Evolutionary conservation across 2,888 invertebrate species (phyloP), one percentile per base, ranked within the genome.

Genomic region (Drosophila lacicola): DNA sequence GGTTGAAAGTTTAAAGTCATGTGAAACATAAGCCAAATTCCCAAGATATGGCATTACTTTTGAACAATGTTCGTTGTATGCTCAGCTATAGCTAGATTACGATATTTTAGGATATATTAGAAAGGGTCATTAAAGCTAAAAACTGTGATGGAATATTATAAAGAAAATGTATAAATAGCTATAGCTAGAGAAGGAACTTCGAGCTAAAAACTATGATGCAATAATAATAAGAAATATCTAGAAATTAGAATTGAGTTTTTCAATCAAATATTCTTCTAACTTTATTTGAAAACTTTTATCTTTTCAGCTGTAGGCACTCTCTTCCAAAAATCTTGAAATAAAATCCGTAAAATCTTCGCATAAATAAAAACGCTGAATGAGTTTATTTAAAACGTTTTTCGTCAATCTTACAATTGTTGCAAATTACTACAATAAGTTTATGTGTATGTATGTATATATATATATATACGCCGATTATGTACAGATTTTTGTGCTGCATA

Each of bases 401-500:
- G 78, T 90, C 90, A 90, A 89, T 89, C 80, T 89, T 87, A 83
- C 80, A 87, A 90, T 89, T 89, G 89, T 90, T 90, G 90, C 90
- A 88, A 80, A 80, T 78, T 74, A 75, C 80, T 86, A 77, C 47
- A 45, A 41, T 75, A 78, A 55, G 63, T 75, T 51, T 55, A 46
- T 39, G 36, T 69, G 56, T 62, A 73, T 64, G 44, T 57, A 60
- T 67, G 34, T 57, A 73, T 71, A 68, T 57, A 29, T 55, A 47
- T 61, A 33, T 65, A 77, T 74, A 74, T 74, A 78, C 70, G 70
- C 36, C 11, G 65, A 47, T 37, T 66, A 70, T 77, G 47, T 74
- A 75, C 64, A 74, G 34, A 57, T 37, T 44, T 42, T 13, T 46
- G 57, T 55, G 55, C 13, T 34, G 47, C 45, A 54, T 37, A 49